Evolutionary conservation across 2,113 vertebrate species (phyloP), one percentile per base, ranked within the genome.

Genomic region (Tautogolabrus adspersus): DNA sequence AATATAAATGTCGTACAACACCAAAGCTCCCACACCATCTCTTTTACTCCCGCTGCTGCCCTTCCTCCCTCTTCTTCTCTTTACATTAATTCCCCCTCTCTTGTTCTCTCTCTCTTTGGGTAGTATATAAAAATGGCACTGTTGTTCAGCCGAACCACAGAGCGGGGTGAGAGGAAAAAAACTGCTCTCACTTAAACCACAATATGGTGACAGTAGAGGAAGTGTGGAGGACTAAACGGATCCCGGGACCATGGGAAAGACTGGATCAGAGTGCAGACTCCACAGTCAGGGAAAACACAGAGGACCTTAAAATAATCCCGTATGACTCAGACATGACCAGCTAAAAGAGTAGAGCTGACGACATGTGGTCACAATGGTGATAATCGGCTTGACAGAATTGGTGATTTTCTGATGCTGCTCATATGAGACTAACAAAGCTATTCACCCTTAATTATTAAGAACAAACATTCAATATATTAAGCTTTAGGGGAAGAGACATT

Each of bases 151-250:
- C 21, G 40, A 40, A 67, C 65, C 34, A 22, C n/a, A 10, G 38
- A 23, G 19, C n/a, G 37, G 21, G 51, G 51, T 18, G 21, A 55
- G 51, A n/a, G 51, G 37, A 6, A 16, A 49, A 49, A 42, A 19
- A 9, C 21, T 42, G 22, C 52, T 57, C 16, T 57, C 16, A 30
- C 22, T 46, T n/a, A 49, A 69, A 57, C 54, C 66, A 69, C 22
- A 44, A 19, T 44, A 8, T 68, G 22, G 23, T 58, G 21, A n/a
- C 26, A 8, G 54, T 22, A 59, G 30, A 12, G 38, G 59, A 42
- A 66, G 30, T 54, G 19, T 15, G 64, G 30, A 52, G 49, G 4
- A 11, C 54, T 69, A 57, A 44, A 57, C 18, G 10, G 66, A 44
- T 44, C 21, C 66, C 44, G 52, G 37, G 38, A 42, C 66, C 22